Evolutionary conservation across 2,888 invertebrate genomes (phyloP).

Genomic region (Drosophila emarginata): DNA sequence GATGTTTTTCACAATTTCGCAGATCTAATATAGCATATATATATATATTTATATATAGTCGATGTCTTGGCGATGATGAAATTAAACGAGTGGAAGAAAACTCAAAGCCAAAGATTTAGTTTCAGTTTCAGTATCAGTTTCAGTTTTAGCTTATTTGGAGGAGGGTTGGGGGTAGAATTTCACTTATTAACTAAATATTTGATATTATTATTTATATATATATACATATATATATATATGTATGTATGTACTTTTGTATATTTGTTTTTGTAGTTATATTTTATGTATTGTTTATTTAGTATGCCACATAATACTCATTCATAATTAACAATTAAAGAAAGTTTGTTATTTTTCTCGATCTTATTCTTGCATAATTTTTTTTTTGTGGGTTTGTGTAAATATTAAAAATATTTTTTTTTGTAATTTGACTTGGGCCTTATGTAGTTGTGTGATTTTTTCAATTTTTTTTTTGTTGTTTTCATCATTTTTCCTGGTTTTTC

Average conservation of each 20-base stretch:
- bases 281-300: neutral
- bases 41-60: slow-evolving; percentile 10
- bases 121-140: neutral
- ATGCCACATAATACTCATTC: slow-evolving; percentile 26
- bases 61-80: slow-evolving; percentile 53
- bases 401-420: slow-evolving; percentile 60
- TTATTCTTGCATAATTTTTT: slow-evolving; percentile 29
- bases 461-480: slow-evolving; percentile 31
- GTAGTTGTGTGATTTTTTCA: slow-evolving; percentile 35
- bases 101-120: slow-evolving; percentile 7
- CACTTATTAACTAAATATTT: slow-evolving; percentile 53
- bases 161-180: neutral
- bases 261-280: slow-evolving; percentile 25
- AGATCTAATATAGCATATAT: slow-evolving; percentile 13
- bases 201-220: slow-evolving; percentile 19
- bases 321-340: slow-evolving; percentile 36
- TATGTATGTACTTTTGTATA: slow-evolving; percentile 25
- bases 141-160: neutral
- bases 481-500: too few species aligned
- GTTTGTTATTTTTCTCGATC: slow-evolving; percentile 35
- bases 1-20: slow-evolving; percentile 45
- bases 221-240: slow-evolving; percentile 42
- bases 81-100: slow-evolving; percentile 22
- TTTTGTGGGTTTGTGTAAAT: slow-evolving; percentile 58
- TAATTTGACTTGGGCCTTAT: slow-evolving; percentile 64